Evolutionary conservation across 1,140 invertebrate genomes (phyloP).

Genomic region (Anthonomus grandis): DNA sequence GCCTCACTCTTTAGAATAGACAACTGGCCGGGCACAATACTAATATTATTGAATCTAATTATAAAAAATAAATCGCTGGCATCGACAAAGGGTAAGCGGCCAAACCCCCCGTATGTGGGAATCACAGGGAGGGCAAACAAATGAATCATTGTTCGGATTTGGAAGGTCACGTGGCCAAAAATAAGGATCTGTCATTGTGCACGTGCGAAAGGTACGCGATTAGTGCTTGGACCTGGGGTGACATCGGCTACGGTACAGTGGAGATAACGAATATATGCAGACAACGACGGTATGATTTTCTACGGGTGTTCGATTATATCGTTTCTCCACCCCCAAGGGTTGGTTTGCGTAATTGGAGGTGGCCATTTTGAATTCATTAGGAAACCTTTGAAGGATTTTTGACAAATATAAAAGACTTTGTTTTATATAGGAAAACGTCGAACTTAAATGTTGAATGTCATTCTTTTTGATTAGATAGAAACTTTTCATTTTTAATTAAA

Average conservation of each 20-base stretch:
- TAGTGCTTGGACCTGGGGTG: slow-evolving; percentile 24
- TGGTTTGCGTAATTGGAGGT: slow-evolving; percentile 8
- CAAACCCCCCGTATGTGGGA: slow-evolving; percentile 19
- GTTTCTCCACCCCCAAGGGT: slow-evolving; percentile 12
- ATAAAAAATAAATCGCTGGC: slow-evolving; percentile 31
- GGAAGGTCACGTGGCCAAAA: slow-evolving; percentile 26
- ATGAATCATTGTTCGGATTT: slow-evolving; percentile 29
- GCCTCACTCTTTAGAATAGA: slow-evolving; percentile 24
- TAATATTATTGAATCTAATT: slow-evolving; percentile 31
- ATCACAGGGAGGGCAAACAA: slow-evolving; percentile 27
- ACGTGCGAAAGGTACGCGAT: slow-evolving; percentile 29
- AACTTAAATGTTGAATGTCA: too few species aligned
- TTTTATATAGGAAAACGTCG: too few species aligned
- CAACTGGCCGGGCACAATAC: slow-evolving; percentile 20
- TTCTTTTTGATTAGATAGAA: too few species aligned
- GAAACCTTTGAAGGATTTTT: too few species aligned
- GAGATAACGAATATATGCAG: slow-evolving; percentile 23
- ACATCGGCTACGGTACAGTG: slow-evolving; percentile 22
- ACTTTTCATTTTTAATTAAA: too few species aligned
- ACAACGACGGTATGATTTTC: slow-evolving; percentile 27
- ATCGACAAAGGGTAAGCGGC: slow-evolving; percentile 12
- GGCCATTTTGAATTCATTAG: slow-evolving; percentile 26
- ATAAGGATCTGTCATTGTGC: slow-evolving; percentile 25
- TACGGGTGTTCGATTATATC: slow-evolving; percentile 20
- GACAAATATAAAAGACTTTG: too few species aligned